Evolutionary conservation across 2,888 invertebrate species (phyloP), one percentile per base, ranked within the genome.

Genomic region (Polyploca ridens): DNA sequence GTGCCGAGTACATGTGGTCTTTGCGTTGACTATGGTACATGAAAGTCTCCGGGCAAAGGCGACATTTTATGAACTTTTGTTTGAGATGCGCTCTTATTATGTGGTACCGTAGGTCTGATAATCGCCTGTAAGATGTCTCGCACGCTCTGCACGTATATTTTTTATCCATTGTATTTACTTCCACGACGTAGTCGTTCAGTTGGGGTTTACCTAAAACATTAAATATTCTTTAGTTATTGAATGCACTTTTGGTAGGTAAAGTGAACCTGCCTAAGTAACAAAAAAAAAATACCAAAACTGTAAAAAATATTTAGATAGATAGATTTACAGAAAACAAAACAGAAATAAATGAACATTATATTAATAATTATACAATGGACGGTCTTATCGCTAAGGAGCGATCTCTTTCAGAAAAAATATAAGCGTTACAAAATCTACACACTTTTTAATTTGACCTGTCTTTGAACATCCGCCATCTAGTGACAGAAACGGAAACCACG

Each of bases 1-100:
- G 76, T 7, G 62, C 33, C 0, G 44, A 10, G 6, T 57, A 60
- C 62, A 75, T 65, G 62, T 75, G 71, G 0, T 58, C 27, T 63
- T 76, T 77, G 44, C 79, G 70, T 57, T 79, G 78, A 10, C 71
- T 71, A 67, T 79, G 76, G 49, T 81, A 81, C 78, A 77, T 81
- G 58, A 81, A 81, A 5, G 66, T 73, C 58, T 79, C 75, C 0
- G 73, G 35, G 63, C 81, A 82, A 8, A 73, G 63, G 2, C 63
- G 63, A 64, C 80, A 82, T 58, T 75, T 72, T 1, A 81, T 79
- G 57, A 78, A 78, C 59, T 74, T 77, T 35, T 71, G 62, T 64
- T 78, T 76, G 0, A 82, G 65, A 35, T 81, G 81, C 0, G 66
- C 41, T 16, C 80, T 65, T 16, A 65, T 69, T 8, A 79, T 62